Evolutionary conservation across 2,888 invertebrate genomes (phyloP).

Genomic region (Ichneumoninae sp.): DNA sequence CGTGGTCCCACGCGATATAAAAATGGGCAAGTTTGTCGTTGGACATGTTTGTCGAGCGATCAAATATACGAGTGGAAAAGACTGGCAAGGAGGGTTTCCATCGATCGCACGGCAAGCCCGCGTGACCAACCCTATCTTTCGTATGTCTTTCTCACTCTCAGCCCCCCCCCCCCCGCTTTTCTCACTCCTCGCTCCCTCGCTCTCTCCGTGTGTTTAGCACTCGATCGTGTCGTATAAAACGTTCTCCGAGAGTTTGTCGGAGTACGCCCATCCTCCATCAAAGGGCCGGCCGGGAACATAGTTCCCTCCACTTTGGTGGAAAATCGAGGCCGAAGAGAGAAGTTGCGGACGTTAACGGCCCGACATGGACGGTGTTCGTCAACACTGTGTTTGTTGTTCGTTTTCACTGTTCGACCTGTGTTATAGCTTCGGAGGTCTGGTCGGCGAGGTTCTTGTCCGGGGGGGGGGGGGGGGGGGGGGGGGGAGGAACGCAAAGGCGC

Average conservation of each 20-base stretch:
- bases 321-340: constrained; percentile 27
- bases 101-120: constrained; percentile 72
- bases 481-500: constrained; percentile 12
- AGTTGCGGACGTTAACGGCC: constrained; percentile 16
- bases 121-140: constrained; percentile 37
- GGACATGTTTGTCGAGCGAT: constrained; percentile 84
- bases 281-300: constrained; percentile 7
- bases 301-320: constrained; percentile 32
- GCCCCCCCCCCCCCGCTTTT: background rate
- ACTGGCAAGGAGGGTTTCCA: constrained; percentile 76
- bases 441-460: constrained; percentile 14
- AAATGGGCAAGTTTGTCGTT: no score
- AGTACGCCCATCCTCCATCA: constrained; percentile 20
- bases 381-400: constrained; percentile 44
- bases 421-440: constrained; percentile 36
- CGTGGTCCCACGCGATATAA: constrained; percentile 76
- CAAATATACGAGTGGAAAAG: constrained; percentile 83
- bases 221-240: constrained; percentile 48
- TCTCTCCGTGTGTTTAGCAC: constrained; percentile 43
- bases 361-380: constrained; percentile 1
- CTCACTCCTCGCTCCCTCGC: background rate
- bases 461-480: no score
- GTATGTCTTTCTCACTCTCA: background rate
- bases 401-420: constrained; percentile 50
- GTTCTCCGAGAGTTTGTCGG: constrained; percentile 37